Evolutionary conservation across 2,113 vertebrate genomes (phyloP).

Genomic region (Scatophagus argus): DNA sequence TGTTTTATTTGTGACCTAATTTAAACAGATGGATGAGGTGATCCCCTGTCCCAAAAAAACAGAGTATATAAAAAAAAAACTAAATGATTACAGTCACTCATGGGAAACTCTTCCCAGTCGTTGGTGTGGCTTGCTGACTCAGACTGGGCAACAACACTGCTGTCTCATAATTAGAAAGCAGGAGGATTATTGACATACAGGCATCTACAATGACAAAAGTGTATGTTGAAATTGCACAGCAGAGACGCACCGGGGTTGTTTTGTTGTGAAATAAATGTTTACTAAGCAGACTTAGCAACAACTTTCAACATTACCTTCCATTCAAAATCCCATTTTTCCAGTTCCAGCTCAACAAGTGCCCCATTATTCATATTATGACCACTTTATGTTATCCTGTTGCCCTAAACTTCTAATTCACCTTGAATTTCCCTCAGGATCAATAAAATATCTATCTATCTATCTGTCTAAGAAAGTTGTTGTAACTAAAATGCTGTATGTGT

Average conservation of each 20-base stretch:
- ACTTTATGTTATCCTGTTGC: not conserved
- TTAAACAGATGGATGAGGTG: constrained; percentile 24
- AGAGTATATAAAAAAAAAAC: not conserved
- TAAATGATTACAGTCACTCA: constrained; percentile 1
- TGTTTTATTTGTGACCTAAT: constrained; percentile 42
- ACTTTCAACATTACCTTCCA: not conserved
- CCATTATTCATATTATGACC: not conserved
- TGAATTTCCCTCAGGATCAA: too few species aligned
- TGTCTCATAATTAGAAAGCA: constrained; percentile 52
- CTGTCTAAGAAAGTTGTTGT: not conserved
- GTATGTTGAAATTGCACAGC: constrained; percentile 44
- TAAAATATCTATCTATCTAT: too few species aligned
- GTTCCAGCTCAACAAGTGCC: constrained; percentile 11
- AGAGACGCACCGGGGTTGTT: constrained; percentile 26
- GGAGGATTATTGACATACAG: constrained; percentile 35
- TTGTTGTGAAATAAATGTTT: constrained; percentile 68
- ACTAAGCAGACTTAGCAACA: constrained; percentile 18
- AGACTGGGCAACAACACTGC: constrained; percentile 17
- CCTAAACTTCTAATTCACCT: not conserved
- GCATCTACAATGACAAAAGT: constrained; percentile 16
- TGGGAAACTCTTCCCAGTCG: constrained; percentile 66
- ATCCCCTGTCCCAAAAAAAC: not conserved
- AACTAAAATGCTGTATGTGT: not conserved
- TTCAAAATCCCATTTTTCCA: not conserved
- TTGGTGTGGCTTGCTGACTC: constrained; percentile 70